Percentiles rank a stretch among this genome's conserved stretches.
These are phyloP conservation scores for Drosophila mayaguana DNA, from an alignment of 2,888 invertebrate species.

Conservation along the genomic window DNA sequence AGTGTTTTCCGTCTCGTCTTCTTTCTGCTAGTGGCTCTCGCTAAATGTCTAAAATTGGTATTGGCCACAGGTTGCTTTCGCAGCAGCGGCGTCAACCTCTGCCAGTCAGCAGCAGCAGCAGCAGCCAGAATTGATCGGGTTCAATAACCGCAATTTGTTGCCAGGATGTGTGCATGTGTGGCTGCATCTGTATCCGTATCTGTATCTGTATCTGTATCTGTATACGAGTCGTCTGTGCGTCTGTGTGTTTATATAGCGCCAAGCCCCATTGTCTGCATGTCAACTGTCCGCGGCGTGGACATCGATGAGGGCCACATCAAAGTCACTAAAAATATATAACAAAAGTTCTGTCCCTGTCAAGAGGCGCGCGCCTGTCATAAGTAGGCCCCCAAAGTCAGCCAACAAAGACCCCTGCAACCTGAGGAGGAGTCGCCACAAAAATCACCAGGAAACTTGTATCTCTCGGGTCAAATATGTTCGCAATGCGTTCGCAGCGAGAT, in stretches of 20 bases:
- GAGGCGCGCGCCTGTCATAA: conserved; percentile 77
- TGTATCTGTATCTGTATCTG: too few relatives aligned
- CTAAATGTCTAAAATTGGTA: conserved; percentile 71
- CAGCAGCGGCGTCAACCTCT: conserved; percentile 42
- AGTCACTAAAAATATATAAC: conserved; percentile 76
- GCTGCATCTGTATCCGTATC: not conserved
- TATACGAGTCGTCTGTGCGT: too few relatives aligned
- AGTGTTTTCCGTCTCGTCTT: not conserved
- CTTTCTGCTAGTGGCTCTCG: conserved; percentile 28
- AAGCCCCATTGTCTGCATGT: conserved; percentile 77
- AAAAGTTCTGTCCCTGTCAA: conserved; percentile 67
- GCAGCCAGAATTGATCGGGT: conserved; percentile 48
- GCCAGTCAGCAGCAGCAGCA: conserved; percentile 1
- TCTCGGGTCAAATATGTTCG: conserved; percentile 69
- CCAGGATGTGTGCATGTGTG: conserved; percentile 35
- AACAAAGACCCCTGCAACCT: conserved; percentile 20
- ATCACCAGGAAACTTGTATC: conserved; percentile 40
- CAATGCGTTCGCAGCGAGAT: not conserved
- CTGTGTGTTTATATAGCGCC: conserved; percentile 63
- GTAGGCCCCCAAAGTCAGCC: conserved; percentile 53
- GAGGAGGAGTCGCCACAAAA: conserved; percentile 13
- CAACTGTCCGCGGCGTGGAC: conserved; percentile 69
- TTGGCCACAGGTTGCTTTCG: conserved; percentile 43
- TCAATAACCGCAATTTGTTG: conserved; percentile 79
- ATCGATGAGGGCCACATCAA: conserved; percentile 80